phyloP scores from a whole-genome alignment of 1,140 invertebrate species.

The Holotrichia oblita region DNA sequence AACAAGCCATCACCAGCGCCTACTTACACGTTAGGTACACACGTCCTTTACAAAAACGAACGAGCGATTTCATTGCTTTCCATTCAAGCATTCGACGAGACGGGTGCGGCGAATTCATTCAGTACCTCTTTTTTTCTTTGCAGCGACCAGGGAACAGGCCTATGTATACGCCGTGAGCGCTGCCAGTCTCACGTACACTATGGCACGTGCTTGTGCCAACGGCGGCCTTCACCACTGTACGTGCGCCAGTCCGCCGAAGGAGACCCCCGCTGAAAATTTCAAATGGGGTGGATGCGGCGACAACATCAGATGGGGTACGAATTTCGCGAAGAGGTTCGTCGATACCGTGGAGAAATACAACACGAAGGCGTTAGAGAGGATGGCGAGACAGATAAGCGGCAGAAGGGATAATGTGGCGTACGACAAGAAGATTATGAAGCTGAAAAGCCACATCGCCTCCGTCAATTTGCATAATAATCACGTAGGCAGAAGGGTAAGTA shows the following conservation, averaged over 20 bases:
- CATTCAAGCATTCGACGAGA: slow-evolving; percentile 18
- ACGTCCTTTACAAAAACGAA: slow-evolving; percentile 6
- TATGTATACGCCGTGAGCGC: slow-evolving; percentile 80
- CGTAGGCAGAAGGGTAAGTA: slow-evolving; percentile 75
- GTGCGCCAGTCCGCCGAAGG: slow-evolving; percentile 69
- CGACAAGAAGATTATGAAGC: slow-evolving; percentile 61
- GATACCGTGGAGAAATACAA: slow-evolving; percentile 61
- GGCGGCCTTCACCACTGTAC: slow-evolving; percentile 71
- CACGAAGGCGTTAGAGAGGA: slow-evolving; percentile 44
- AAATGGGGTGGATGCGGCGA: slow-evolving; percentile 80
- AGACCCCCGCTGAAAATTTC: slow-evolving; percentile 67
- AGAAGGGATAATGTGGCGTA: slow-evolving; percentile 43
- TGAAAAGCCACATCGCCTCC: slow-evolving; percentile 67
- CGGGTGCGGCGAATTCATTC: slow-evolving; percentile 2
- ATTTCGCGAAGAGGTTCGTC: slow-evolving; percentile 71
- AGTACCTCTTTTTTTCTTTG: slow-evolving; percentile 39
- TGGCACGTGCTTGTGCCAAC: slow-evolving; percentile 75
- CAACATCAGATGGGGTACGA: slow-evolving; percentile 69
- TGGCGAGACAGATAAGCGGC: slow-evolving; percentile 43
- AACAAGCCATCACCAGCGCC: not conserved
- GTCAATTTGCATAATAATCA: slow-evolving; percentile 81
- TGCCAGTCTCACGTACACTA: slow-evolving; percentile 74
- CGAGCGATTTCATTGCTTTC: not conserved
- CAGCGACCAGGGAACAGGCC: slow-evolving; percentile 80
- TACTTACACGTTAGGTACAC: not conserved